Base-by-base conservation (phyloP, 2,113 vertebrate genomes). In the Eretmochelys imbricata region DNA sequence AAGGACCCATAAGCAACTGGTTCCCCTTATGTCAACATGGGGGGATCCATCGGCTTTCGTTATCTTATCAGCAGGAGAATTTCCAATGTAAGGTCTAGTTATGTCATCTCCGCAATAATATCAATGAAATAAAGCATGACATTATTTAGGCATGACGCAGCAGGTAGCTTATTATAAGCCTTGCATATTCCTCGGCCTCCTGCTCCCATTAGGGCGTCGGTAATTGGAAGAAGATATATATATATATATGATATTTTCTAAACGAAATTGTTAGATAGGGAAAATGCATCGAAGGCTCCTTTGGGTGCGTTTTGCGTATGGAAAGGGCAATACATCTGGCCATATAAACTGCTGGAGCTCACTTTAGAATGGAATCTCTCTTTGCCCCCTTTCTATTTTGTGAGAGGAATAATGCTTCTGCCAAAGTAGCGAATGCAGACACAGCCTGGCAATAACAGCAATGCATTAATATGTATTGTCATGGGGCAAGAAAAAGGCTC, bases 101-200 rank as follows among this genome's bases (percentile, higher is more conserved):
- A 1, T 10, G 91, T 9, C 38, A 81, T 80, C n/a, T 55, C 79
- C 38, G 51, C 38, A 85, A 75, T 50, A 75, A 8, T 25, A 62
- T 48, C n/a, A 59, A 80, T 46, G 84, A 93, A 91, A 87, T 82
- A 88, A 92, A 90, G 79, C 90, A 1, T 7, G 59, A 88, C 88
- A 55, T 76, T 69, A 83, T 88, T 49, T 51, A 75, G 91, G 72
- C 25, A 16, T 38, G 50, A 29, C 91, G 55, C 95, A 96, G 97
- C 97, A 97, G 96, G 97, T 97, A 93, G 88, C 93, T 92, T 93
- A 72, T 90, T 76, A 85, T 54, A 46, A 94, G 29, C 20, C 83
- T 80, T 29, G 46, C 80, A 8, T 93, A 55, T 72, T 89, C 93
- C 84, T 95, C 89, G 91, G 57, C 62, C 91, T 91, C 88, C 65